Evolutionary conservation across 2,888 invertebrate genomes (phyloP).

Genomic region (Melikaiella ostensackeni): DNA sequence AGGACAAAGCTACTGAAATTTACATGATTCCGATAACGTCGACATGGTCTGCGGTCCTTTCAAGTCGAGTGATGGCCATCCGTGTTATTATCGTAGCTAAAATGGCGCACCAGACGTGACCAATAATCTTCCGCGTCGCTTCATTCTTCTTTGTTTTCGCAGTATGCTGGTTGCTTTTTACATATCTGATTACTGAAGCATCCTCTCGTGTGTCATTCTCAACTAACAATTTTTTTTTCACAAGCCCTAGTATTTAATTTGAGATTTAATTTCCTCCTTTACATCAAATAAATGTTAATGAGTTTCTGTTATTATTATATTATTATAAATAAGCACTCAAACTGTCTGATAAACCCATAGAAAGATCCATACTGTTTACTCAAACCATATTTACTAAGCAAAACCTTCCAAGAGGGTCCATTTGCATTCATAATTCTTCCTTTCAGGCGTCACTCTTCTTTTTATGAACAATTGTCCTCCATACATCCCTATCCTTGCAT

Average conservation of each 20-base stretch:
- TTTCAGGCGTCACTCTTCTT: no score
- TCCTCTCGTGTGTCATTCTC: slow-evolving; percentile 78
- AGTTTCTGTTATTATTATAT: no score
- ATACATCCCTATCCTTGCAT: no score
- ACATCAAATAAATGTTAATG: no score
- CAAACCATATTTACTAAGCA: no score
- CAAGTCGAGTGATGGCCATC: slow-evolving; percentile 26
- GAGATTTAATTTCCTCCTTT: background rate
- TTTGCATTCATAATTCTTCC: no score
- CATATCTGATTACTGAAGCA: slow-evolving; percentile 86
- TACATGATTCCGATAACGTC: slow-evolving; percentile 65
- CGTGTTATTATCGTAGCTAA: slow-evolving; percentile 33
- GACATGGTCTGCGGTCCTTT: slow-evolving; percentile 48
- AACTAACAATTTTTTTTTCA: slow-evolving; percentile 3
- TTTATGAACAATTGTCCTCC: no score
- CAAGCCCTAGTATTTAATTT: background rate
- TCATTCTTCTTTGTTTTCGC: slow-evolving; percentile 79
- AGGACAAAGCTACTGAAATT: slow-evolving; percentile 53
- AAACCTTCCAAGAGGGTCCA: no score
- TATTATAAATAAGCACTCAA: no score
- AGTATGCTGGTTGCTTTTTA: slow-evolving; percentile 82
- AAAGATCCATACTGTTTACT: no score
- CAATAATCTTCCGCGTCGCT: slow-evolving; percentile 62
- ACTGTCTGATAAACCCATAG: no score
- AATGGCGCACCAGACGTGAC: slow-evolving; percentile 36